Base-by-base conservation (phyloP, 2,888 invertebrate genomes). In the Drosophila merina region DNA sequence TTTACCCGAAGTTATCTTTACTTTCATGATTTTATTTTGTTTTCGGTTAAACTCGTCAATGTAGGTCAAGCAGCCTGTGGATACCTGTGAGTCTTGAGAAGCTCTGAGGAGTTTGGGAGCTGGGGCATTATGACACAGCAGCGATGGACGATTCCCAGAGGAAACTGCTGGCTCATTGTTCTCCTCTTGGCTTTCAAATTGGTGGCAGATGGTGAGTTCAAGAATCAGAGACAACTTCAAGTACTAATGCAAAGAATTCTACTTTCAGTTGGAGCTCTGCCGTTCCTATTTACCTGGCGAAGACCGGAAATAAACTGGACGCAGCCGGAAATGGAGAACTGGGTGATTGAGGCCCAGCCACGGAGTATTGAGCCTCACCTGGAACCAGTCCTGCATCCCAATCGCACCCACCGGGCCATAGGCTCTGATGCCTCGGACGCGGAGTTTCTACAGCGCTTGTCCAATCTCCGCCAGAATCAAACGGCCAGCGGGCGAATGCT, bases 401-500 rank as follows among this genome's bases (percentile, higher is more conserved):
- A 91, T 69, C 89, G 89, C 4, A 90, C 90, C 0, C 89, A 90
- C 44, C 71, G 85, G 9, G 79, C 78, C 1, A 25, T 54, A 1
- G 56, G 88, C 10, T 79, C 83, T 0, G 89, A 89, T 5, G 88
- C 78, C 57, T 47, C 69, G 4, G 92, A 92, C 74, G 89, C 89
- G 0, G 89, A 86, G 52, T 85, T 92, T 30, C 77, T 92, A 8
- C 83, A 89, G 36, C 83, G 91, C 0, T 49, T 92, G 56, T 66
- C 76, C 5, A 76, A 76, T 10, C 69, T 91, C 4, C 88, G 89
- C 36, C 74, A 79, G 25, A 90, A 89, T 52, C 72, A 74, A 3
- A 86, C 64, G 6, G 66, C 64, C 26, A 70, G 60, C 5, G 76
- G 81, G 0, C 80, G 96, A 10, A 93, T 96, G 88, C 90, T 96